Percentiles rank a stretch among this genome's conserved stretches.
These are phyloP conservation scores for Cochlearius cochlearius DNA, from an alignment of 2,113 vertebrate genomes.

Conservation along the genomic window DNA sequence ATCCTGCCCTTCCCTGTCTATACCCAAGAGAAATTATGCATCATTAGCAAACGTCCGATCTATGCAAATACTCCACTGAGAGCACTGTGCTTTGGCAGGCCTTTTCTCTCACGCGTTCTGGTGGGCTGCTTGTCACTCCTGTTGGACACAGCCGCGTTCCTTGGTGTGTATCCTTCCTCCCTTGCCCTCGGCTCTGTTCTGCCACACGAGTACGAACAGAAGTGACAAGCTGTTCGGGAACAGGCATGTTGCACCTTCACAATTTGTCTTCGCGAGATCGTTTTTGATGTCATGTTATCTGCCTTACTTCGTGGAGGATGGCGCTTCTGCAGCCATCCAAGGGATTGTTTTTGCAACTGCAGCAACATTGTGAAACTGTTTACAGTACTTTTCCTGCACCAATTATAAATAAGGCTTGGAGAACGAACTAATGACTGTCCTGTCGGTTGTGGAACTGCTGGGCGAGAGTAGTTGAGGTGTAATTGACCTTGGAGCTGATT, in stretches of 20 bases:
- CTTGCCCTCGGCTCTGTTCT: neutral
- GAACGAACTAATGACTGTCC: neutral
- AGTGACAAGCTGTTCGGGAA: constrained; percentile 23
- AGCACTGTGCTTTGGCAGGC: constrained; percentile 46
- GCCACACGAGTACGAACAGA: neutral
- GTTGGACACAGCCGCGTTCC: neutral
- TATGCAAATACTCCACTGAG: constrained; percentile 76
- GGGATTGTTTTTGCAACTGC: neutral
- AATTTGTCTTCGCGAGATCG: neutral
- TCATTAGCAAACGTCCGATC: constrained; percentile 68
- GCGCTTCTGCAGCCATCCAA: neutral
- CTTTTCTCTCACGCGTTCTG: constrained; percentile 52
- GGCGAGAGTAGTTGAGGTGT: neutral
- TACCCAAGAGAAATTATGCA: constrained; percentile 62
- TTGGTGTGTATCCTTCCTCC: neutral
- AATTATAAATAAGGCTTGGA: neutral
- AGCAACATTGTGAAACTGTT: neutral
- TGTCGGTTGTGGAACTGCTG: neutral
- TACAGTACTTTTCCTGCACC: neutral
- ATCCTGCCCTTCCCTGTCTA: constrained; percentile 5
- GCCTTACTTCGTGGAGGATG: constrained; percentile 46
- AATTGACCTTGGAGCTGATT: neutral
- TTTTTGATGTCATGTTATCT: constrained; percentile 40
- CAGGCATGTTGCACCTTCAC: constrained; percentile 59
- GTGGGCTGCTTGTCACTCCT: constrained; percentile 45